Evolutionary conservation across 1,140 invertebrate genomes (phyloP), one percentile per base, ranked within the genome.

Genomic region (Streblospio benedicti): DNA sequence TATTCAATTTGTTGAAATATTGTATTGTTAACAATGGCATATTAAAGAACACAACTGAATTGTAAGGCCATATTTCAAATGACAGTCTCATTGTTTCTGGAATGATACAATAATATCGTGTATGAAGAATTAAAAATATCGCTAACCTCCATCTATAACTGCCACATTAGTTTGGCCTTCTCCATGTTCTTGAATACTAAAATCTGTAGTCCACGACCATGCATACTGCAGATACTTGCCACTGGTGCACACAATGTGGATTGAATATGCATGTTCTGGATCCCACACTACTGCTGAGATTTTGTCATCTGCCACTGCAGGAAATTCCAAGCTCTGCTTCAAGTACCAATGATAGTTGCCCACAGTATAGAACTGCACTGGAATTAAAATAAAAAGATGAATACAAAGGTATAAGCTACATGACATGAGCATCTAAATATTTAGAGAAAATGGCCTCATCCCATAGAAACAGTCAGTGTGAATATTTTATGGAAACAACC

Each of bases 291-390:
- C 30, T 4, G 63, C 54, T 20, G 77, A 67, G n/a, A 84, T 69
- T 35, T 75, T 71, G 60, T 83, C 74, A 0, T 76, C 67, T 51
- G 70, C 65, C n/a, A 43, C 31, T 1, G 43, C 64, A 18, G 71
- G 58, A 69, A 86, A 86, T 9, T 62, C 59, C 2, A 88, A 68
- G 50, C 75, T 83, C 69, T 92, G 87, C 71, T 95, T 94, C 14
- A 88, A 73, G 76, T 93, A 93, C 91, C 91, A 95, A 70, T 93
- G 86, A 70, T 91, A 93, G 80, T 95, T 95, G 25, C 83, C 83
- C 49, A 84, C 82, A 4, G 87, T 89, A 80, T 87, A 95, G 0
- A 95, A 71, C 66, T 91, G 84, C 33, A 94, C 70, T 69, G 62
- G 53, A 69, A 67, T 25, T 33, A 18, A 32, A 41, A 43, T 27